phyloP scores from a whole-genome alignment of 2,888 invertebrate species.

The Spialia ferax region DNA sequence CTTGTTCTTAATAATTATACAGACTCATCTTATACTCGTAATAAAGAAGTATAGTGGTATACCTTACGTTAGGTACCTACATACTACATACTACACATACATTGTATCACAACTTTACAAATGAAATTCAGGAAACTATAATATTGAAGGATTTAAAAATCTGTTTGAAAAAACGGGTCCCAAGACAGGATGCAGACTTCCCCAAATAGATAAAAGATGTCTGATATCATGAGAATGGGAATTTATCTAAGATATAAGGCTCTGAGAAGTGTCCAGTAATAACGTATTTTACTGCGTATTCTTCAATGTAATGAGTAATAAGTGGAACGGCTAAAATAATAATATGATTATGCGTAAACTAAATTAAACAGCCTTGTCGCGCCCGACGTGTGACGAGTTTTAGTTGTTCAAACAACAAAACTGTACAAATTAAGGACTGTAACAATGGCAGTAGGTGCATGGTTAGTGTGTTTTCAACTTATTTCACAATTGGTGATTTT shows the following conservation, averaged over 20 bases:
- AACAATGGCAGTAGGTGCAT: conserved; percentile 8
- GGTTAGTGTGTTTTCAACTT: no score
- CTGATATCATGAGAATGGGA: no score
- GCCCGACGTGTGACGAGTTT: conserved; percentile 58
- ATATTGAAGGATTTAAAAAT: no score
- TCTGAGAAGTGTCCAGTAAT: not conserved
- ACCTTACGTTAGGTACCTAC: no score
- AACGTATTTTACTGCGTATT: conserved; percentile 5
- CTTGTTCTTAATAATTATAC: no score
- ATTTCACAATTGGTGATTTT: no score
- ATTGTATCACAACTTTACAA: no score
- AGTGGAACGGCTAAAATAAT: conserved; percentile 25
- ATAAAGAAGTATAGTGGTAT: no score
- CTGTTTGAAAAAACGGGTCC: not conserved
- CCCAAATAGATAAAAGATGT: not conserved
- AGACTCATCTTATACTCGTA: no score
- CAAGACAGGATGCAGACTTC: no score
- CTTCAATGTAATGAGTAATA: conserved; percentile 6
- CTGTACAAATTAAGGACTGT: conserved; percentile 24
- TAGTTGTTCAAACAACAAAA: conserved; percentile 58
- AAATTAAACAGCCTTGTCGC: conserved; percentile 58
- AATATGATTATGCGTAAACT: conserved; percentile 47
- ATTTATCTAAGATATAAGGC: not conserved
- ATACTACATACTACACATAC: no score
- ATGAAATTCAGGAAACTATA: no score